These are phyloP conservation scores for Clanis bilineata DNA, from an alignment of 2,888 invertebrate species.

Conservation along the genomic window DNA sequence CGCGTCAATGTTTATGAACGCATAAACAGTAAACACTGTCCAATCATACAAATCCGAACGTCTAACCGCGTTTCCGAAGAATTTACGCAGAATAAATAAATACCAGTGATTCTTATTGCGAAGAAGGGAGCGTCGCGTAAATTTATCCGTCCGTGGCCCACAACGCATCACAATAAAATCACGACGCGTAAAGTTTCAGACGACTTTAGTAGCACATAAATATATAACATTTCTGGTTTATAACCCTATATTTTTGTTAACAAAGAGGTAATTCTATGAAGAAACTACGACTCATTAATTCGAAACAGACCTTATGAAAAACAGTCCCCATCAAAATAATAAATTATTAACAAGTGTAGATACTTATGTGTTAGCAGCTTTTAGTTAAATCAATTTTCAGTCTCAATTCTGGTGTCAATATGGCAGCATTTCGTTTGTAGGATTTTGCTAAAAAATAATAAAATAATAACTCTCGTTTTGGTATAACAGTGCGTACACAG, in stretches of 20 bases:
- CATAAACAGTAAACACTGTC: slow-evolving; percentile 7
- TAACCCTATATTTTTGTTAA: too few species aligned
- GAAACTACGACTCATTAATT: too few species aligned
- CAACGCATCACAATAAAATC: slow-evolving; percentile 24
- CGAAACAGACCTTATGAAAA: too few species aligned
- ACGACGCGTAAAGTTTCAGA: neutral
- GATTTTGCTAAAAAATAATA: too few species aligned
- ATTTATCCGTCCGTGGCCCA: slow-evolving; percentile 57
- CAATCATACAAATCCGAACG: slow-evolving; percentile 6
- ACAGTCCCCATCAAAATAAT: too few species aligned
- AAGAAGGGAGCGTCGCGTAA: slow-evolving; percentile 40
- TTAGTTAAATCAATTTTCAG: too few species aligned
- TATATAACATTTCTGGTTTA: too few species aligned
- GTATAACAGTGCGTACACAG: neutral
- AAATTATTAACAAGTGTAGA: too few species aligned
- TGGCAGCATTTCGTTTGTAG: too few species aligned
- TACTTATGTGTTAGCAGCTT: too few species aligned
- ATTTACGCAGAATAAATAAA: slow-evolving; percentile 17
- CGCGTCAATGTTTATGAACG: slow-evolving; percentile 10
- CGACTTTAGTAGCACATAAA: neutral
- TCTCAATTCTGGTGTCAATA: too few species aligned
- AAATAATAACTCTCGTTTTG: neutral
- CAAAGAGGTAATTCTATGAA: too few species aligned
- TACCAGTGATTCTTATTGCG: slow-evolving; percentile 44
- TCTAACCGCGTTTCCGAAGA: neutral